Percentiles rank a stretch among this genome's conserved stretches.
Evolutionary conservation across 2,113 vertebrate genomes (phyloP).

Genomic region (Pelecanoides urinatrix): DNA sequence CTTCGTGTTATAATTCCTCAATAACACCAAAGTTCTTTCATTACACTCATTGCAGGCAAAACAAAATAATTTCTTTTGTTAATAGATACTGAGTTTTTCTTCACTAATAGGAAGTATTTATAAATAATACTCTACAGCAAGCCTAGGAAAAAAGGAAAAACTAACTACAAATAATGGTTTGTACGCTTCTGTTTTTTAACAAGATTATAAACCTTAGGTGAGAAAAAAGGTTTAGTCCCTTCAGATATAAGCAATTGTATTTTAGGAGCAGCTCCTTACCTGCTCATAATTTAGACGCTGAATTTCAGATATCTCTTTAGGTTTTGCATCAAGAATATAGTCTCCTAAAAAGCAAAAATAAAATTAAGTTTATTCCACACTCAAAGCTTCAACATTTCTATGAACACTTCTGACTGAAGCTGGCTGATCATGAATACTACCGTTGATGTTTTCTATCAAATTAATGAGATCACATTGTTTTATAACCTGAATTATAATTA

Average conservation of each 20-base stretch:
- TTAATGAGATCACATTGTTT: neutral
- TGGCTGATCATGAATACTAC: neutral
- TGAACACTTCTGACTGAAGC: neutral
- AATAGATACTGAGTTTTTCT: neutral
- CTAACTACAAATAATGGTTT: neutral
- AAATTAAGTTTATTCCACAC: neutral
- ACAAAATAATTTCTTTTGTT: neutral
- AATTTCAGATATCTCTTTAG: constrained; percentile 97
- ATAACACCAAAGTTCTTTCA: neutral
- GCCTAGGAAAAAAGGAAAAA: neutral
- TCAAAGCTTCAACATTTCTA: neutral
- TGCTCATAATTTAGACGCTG: constrained; percentile 98
- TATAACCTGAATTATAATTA: neutral
- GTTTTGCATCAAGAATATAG: constrained; percentile 97
- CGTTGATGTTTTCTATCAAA: neutral
- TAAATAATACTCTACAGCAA: neutral
- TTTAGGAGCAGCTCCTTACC: constrained; percentile 76
- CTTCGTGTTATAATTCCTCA: neutral
- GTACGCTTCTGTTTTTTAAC: neutral
- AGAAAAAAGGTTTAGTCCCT: neutral
- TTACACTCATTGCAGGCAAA: neutral
- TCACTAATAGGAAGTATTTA: neutral
- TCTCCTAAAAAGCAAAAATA: constrained; percentile 82
- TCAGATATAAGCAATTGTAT: neutral
- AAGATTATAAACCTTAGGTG: neutral